These are phyloP conservation scores for Heterodera schachtii DNA, from an alignment of 1,140 invertebrate genomes.

Conservation along the genomic window DNA sequence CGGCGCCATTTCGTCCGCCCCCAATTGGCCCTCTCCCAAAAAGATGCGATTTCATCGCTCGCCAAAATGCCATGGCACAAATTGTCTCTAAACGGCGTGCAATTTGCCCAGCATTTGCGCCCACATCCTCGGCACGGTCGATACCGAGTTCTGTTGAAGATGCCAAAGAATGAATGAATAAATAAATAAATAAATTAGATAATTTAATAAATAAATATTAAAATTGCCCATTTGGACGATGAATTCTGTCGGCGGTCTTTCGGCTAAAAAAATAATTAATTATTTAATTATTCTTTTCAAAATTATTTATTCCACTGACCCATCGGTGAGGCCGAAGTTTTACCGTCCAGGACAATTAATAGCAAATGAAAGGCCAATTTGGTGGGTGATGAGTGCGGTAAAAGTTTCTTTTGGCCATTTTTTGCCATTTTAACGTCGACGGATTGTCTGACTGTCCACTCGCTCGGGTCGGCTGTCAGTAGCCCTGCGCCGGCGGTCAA, in stretches of 20 bases:
- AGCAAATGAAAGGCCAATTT: neutral
- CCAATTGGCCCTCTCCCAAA: constrained; percentile 17
- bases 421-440: neutral
- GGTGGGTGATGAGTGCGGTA: neutral
- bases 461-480: neutral
- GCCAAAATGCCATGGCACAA: constrained; percentile 8
- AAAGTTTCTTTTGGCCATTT: neutral
- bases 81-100: constrained; percentile 7
- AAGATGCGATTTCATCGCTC: constrained; percentile 14
- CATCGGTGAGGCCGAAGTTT: neutral
- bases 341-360: neutral
- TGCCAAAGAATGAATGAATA: neutral
- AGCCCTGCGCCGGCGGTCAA: neutral
- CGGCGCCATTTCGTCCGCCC: neutral
- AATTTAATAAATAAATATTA: neutral
- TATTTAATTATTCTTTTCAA: neutral
- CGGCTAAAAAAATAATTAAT: neutral
- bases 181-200: constrained; percentile 1
- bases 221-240: constrained; percentile 11
- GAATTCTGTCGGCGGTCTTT: neutral
- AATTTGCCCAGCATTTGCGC: neutral
- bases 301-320: neutral
- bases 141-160: neutral
- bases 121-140: neutral
- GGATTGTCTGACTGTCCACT: neutral